These are phyloP conservation scores for Periphyllus acericola DNA, from an alignment of 2,888 invertebrate genomes.

Conservation along the genomic window DNA sequence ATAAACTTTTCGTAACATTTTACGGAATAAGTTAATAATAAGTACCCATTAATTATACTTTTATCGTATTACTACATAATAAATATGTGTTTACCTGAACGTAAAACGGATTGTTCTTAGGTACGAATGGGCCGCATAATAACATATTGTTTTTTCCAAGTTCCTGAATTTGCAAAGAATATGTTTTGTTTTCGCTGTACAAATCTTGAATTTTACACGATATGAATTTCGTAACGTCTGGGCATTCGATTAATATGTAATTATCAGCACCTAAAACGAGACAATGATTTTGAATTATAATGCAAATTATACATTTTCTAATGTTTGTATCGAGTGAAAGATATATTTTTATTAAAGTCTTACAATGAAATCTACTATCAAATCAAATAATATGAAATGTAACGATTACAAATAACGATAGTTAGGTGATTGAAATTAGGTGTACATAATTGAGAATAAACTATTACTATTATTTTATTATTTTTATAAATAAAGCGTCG, in stretches of 20 bases:
- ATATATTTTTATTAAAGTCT: too few relatives aligned
- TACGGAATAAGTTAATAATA: background rate
- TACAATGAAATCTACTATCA: too few relatives aligned
- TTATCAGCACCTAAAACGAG: conserved; percentile 19
- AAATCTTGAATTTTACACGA: conserved; percentile 46
- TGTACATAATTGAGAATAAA: too few relatives aligned
- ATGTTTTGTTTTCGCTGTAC: background rate
- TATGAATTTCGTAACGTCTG: conserved; percentile 4
- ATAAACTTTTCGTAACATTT: background rate
- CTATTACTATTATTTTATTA: too few relatives aligned
- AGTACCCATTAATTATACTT: background rate
- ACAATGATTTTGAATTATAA: background rate
- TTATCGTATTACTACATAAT: background rate
- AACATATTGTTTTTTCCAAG: conserved; percentile 9
- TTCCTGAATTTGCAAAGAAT: background rate
- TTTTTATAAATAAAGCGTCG: too few relatives aligned
- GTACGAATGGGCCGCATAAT: conserved; percentile 52
- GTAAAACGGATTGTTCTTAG: conserved; percentile 42
- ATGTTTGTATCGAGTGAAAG: too few relatives aligned
- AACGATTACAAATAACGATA: too few relatives aligned
- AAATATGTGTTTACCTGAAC: conserved; percentile 38
- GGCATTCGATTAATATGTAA: conserved; percentile 30
- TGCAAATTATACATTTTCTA: too few relatives aligned
- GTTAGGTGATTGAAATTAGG: too few relatives aligned
- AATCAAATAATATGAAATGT: too few relatives aligned